Conservation (phyloP, 35 echinoderm and acorn worm species). For the Hemicentrotus pulcherrimus region DNA sequence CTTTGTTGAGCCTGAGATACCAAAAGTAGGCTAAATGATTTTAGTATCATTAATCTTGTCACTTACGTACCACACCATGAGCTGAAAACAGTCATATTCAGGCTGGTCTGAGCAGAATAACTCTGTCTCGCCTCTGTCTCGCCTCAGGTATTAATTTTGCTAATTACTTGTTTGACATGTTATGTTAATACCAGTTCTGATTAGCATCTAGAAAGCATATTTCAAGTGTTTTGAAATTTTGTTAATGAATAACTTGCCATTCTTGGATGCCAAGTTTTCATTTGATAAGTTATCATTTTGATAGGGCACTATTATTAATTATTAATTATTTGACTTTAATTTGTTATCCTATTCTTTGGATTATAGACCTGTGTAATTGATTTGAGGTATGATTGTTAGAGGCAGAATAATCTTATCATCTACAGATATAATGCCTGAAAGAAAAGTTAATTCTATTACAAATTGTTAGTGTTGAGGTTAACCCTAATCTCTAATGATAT, state of each 20-base stretch:
- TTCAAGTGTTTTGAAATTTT: background rate
- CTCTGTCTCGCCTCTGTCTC: background rate
- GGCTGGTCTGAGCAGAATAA: background rate
- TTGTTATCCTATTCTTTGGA: background rate
- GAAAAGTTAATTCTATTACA: background rate
- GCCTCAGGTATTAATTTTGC: background rate
- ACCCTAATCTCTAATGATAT: background rate
- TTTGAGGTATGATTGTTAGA: background rate
- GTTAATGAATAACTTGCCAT: constrained; percentile 4
- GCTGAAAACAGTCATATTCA: background rate
- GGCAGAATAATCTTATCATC: background rate
- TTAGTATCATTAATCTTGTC: background rate
- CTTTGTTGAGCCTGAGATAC: background rate
- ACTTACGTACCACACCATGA: background rate
- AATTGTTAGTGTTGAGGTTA: background rate
- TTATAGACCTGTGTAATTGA: background rate
- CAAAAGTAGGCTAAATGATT: background rate
- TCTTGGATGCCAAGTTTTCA: background rate
- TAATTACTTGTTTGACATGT: background rate
- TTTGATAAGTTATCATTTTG: background rate
- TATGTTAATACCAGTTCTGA: background rate
- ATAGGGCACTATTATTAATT: background rate
- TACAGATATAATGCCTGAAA: background rate
- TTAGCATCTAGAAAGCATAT: background rate
- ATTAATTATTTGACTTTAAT: background rate